A percentile compares a stretch with the other conserved stretches of the same genome.
Evolutionary conservation across 2,797 vertebrate species (phyloP).

Genomic region (Sandelia bainsii): DNA sequence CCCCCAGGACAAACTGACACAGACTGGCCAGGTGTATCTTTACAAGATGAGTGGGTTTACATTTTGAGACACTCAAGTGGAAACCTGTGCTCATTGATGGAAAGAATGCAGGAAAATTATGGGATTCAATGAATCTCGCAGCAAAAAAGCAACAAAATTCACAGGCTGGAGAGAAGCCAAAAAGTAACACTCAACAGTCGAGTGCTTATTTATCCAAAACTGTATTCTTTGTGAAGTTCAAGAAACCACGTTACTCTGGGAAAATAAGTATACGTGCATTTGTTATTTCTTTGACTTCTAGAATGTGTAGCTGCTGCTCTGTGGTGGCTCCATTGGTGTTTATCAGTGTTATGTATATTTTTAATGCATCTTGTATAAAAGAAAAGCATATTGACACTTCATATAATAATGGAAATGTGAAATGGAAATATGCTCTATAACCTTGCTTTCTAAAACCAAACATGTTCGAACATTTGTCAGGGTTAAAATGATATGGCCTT

Average conservation of each 20-base stretch:
- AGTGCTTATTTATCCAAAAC: conserved; percentile 9
- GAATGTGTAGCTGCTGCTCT: not conserved
- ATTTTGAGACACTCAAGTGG: conserved; percentile 42
- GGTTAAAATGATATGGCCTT: not conserved
- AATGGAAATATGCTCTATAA: too few species aligned
- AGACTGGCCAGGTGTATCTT: conserved; percentile 29
- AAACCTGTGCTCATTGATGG: conserved; percentile 40
- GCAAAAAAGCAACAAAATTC: conserved; percentile 41
- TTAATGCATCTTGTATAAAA: too few species aligned
- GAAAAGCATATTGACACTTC: too few species aligned
- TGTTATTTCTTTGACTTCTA: not conserved
- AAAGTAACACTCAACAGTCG: conserved; percentile 5
- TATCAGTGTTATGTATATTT: too few species aligned
- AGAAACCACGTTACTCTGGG: conserved; percentile 4
- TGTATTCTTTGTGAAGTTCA: conserved; percentile 6
- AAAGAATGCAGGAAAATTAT: conserved; percentile 71
- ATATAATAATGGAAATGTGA: too few species aligned
- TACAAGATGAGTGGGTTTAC: not conserved
- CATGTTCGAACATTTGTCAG: conserved; percentile 1
- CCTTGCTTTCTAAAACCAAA: not conserved
- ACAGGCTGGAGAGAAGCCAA: conserved; percentile 31
- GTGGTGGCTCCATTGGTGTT: not conserved
- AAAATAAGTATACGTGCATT: not conserved
- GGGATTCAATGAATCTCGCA: conserved; percentile 52
- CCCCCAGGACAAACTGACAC: not conserved